Evolutionary conservation across 1,140 invertebrate genomes (phyloP), one percentile per base, ranked within the genome.

Genomic region (Drosophila nigromelanica): DNA sequence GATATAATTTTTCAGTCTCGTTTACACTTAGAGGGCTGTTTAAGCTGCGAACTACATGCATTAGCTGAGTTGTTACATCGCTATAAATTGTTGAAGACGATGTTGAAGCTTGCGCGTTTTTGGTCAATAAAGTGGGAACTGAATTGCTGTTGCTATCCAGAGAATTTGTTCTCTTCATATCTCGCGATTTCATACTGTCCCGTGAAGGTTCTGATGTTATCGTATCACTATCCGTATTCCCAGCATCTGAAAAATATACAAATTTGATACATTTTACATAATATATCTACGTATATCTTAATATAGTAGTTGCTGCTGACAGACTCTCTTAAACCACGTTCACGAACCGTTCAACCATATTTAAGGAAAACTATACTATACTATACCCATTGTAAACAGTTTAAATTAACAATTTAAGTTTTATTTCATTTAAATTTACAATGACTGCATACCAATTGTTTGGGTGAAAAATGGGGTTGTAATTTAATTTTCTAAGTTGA

Each of bases 111-210:
- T 21, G 30, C n/a, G 24, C 10, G 10, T 62, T 76, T 3, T 39
- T 80, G 14, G 35, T 52, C 12, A 63, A 73, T 18, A 12, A 11
- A 6, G 54, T 69, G 4, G 64, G 69, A 43, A 60, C 24, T 2
- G 74, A 80, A 55, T 80, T 87, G 37, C 80, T 91, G 21, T 83
- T 91, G 42, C 81, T 91, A 21, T 91, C 89, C 40, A 76, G 10
- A 7, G 89, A 89, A 27, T 56, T 55, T 1, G 50, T 69, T 39
- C 59, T 70, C 15, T 80, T 82, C 8, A 63, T 54, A 12, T 78
- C 61, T 8, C 33, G 56, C 5, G 75, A 71, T 40, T 70, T 79
- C n/a, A 55, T 64, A 59, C 83, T 89, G 27, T 89, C 85, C 4
- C 58, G 75, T 15, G 89, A 90, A 14, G 64, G 89, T 8, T 91